phyloP scores from a whole-genome alignment of 2,888 invertebrate genomes.

The Philhelius pedissequus region DNA sequence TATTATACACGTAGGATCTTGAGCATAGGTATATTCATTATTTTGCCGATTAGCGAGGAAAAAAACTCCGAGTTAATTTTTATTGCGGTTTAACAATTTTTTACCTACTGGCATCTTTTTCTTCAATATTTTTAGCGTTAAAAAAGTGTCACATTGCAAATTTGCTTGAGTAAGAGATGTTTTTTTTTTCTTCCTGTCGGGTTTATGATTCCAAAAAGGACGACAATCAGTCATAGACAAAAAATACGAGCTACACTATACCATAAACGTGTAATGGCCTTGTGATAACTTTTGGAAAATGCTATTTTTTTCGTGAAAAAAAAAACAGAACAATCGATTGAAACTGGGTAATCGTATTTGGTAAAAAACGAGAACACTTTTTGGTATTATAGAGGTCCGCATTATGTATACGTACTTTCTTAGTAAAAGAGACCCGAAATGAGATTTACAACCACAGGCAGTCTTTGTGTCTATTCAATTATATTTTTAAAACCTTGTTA shows the following conservation, averaged over 20 bases:
- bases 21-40: neutral
- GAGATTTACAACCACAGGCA: conserved; percentile 58
- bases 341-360: conserved; percentile 69
- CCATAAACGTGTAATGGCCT: conserved; percentile 62
- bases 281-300: conserved; percentile 53
- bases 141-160: conserved; percentile 31
- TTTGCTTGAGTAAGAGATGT: conserved; percentile 4
- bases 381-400: conserved; percentile 5
- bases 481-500: conserved; percentile 62
- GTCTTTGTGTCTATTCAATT: conserved; percentile 6
- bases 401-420: conserved; percentile 12
- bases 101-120: conserved; percentile 29
- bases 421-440: conserved; percentile 28
- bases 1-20: too few species aligned
- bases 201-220: conserved; percentile 45
- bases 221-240: conserved; percentile 11
- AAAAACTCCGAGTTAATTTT: conserved; percentile 31
- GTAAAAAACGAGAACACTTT: conserved; percentile 68
- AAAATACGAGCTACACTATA: conserved; percentile 11
- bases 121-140: conserved; percentile 11
- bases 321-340: conserved; percentile 34
- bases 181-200: neutral
- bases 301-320: conserved; percentile 26
- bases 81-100: conserved; percentile 62
- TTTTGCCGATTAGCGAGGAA: neutral